Evolutionary conservation across 2,888 invertebrate genomes (phyloP), one percentile per base, ranked within the genome.

Genomic region (Phoronis australis): DNA sequence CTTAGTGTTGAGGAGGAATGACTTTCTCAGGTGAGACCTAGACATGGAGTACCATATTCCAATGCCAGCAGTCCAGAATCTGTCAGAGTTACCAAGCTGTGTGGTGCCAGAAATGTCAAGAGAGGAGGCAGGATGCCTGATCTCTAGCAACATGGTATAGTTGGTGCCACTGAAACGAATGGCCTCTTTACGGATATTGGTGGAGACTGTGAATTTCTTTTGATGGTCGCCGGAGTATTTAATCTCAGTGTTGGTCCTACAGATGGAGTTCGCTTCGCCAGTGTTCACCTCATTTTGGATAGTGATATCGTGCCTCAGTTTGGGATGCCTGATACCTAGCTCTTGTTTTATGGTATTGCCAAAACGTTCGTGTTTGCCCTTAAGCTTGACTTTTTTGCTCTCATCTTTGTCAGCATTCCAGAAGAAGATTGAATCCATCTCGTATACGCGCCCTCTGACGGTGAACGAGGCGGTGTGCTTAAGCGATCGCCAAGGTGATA

Each of bases 41-140:
- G 59, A 64, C 35, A 56, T 42, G n/a, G n/a, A n/a, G 55, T 68
- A 70, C 18, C 51, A 47, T 25, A 66, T 27, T 23, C 59, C 48
- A 25, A 61, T 40, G 21, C 60, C 66, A 15, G 55, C 55, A 18
- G 59, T 60, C 3, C 51, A 40, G 4, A 47, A 45, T 6, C 50
- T 47, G n/a, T 49, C 50, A 2, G 50, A 53, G 21, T 48, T 42
- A 3, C 54, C 57, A n/a, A 59, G 20, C 25, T 62, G 60, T 4
- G 64, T 58, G 15, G 45, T 56, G 47, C 68, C 43, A 37, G 55
- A 52, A 2, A 68, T 41, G 52, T 69, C 62, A 6, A 66, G 55
- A 37, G 62, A 49, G 15, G 67, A 68, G 44, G 51, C 50, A 9
- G 63, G 61, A 50, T 73, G 73, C 2, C 51, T 47, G 4, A 69